Conservation (phyloP, 2,888 invertebrate genomes). For the Dendrolimus houi region DNA sequence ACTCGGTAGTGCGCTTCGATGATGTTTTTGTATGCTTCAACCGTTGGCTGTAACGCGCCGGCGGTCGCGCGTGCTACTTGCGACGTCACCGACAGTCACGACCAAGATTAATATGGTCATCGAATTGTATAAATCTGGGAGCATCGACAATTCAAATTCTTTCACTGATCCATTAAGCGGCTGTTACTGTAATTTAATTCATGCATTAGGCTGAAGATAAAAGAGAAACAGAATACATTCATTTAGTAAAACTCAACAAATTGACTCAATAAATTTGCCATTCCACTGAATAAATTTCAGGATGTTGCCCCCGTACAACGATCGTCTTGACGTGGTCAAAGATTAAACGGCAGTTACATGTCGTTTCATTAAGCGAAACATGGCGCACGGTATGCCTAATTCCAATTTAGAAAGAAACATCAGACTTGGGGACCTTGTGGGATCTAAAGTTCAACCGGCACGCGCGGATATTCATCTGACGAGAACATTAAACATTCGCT, state of each 20-base stretch:
- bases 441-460: conserved; percentile 37
- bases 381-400: background rate
- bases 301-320: background rate
- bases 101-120: conserved; percentile 40
- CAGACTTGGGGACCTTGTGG: conserved; percentile 25
- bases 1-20: conserved; percentile 50
- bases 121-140: conserved; percentile 32
- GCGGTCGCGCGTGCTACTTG: conserved; percentile 45
- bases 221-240: background rate
- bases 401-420: conserved; percentile 12
- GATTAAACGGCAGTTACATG: background rate
- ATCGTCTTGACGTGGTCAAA: background rate
- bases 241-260: conserved; percentile 1
- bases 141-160: conserved; percentile 29
- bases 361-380: background rate
- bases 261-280: conserved; percentile 2
- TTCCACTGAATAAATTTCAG: background rate
- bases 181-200: background rate
- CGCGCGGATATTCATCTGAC: conserved; percentile 44
- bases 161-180: conserved; percentile 7
- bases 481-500: conserved; percentile 32
- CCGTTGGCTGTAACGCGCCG: conserved; percentile 37
- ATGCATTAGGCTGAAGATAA: background rate
- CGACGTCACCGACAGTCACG: conserved; percentile 45
- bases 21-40: conserved; percentile 33